phyloP scores from a whole-genome alignment of 2,888 invertebrate species.

The Myathropa florea region DNA sequence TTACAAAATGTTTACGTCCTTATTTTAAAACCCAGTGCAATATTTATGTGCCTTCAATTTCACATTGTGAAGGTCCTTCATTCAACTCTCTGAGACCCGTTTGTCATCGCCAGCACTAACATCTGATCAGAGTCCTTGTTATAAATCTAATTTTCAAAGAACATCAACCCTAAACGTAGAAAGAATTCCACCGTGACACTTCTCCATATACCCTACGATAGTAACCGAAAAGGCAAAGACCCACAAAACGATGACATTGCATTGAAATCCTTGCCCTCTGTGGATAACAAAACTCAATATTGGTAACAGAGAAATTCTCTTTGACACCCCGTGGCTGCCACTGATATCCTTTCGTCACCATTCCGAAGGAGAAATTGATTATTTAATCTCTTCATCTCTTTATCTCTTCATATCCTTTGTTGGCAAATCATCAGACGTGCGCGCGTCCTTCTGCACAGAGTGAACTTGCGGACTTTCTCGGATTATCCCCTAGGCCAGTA shows the following conservation, averaged over 20 bases:
- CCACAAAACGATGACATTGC: background rate
- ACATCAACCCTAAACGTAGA: too few species aligned
- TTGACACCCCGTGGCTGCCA: slow-evolving; percentile 10
- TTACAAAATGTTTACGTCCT: too few species aligned
- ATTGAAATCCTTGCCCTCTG: background rate
- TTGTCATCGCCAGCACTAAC: too few species aligned
- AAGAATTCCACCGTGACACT: too few species aligned
- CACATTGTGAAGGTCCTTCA: too few species aligned
- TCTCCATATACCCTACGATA: background rate
- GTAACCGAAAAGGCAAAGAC: background rate
- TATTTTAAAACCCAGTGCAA: too few species aligned
- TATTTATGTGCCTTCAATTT: too few species aligned
- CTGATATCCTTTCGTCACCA: background rate
- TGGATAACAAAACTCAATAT: background rate
- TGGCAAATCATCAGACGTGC: background rate
- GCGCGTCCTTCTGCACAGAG: background rate
- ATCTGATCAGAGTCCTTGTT: too few species aligned
- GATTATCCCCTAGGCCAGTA: slow-evolving; percentile 16
- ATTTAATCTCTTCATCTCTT: slow-evolving; percentile 15
- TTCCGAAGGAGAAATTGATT: slow-evolving; percentile 21
- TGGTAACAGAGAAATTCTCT: background rate
- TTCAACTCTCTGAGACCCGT: too few species aligned
- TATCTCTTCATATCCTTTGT: background rate
- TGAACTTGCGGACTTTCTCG: background rate
- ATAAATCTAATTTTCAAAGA: too few species aligned